Base-by-base conservation (phyloP, 2,113 vertebrate species). In the Ammodytes dubius region DNA sequence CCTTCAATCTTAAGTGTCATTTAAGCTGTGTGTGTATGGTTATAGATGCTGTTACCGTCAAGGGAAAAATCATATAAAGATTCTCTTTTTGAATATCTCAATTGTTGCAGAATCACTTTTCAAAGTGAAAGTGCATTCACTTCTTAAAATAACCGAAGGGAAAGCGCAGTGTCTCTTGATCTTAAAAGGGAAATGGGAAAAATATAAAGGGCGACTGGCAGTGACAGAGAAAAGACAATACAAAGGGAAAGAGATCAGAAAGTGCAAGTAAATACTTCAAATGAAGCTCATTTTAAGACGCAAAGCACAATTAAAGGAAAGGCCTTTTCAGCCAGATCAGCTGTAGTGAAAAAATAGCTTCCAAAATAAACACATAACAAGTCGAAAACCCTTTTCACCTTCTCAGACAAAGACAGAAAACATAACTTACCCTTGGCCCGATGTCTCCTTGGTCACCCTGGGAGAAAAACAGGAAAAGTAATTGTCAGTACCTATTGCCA, bases 401-500 rank as follows among this genome's bases (percentile, higher is more conserved):
- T 63, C 59, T 77, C 27, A 69, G 65, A 39, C 69, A 47, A 74
- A 65, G 39, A 61, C 19, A 67, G 39, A 61, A 79, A 72, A 53
- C 5, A 71, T 19, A 79, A 91, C 97, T 96, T 91, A 99, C 97
- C 96, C 96, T 92, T 0, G 97, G 97, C 68, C 97, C 97, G 0
- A 95, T 53, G 84, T 98, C 96, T 91, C 97, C 97, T 79, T 96
- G 95, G 90, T 97, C 96, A 83, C 97, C 97, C 97, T 99, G 92
- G 0, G 69, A 86, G 70, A 84, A 77, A 93, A 83, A 87, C 70
- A 88, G 52, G 77, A 83, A 93, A 84, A 84, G 71, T 47, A 54
- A 53, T 68, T 85, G 83, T 91, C 75, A 92, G 88, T 17, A 58
- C 39, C 66, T 85, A 79, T 80, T 87, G 71, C 14, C 0, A 7